Base-by-base conservation (phyloP, 2,113 vertebrate species). In the Sylvia atricapilla region DNA sequence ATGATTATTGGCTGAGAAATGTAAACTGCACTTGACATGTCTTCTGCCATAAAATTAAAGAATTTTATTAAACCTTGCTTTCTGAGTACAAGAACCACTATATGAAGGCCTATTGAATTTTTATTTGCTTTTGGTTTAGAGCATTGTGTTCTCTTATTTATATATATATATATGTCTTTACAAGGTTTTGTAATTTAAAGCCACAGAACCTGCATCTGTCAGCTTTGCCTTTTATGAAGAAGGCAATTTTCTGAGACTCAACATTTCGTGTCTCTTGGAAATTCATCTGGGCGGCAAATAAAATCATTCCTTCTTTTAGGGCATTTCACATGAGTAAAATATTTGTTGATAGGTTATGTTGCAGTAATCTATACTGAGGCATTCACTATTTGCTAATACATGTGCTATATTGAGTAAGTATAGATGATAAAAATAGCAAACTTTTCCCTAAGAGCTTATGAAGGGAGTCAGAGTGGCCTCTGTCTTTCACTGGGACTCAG, bases 21-120 rank as follows among this genome's bases (percentile, higher is more conserved):
- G 92, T 98, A 98, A 98, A 98, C 96, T 97, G 96, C 73, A 97
- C 97, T 97, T 98, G 98, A 98, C 98, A 98, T 92, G 87, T 97
- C 95, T 96, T 98, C 97, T 97, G 90, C 96, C 94, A 79, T 95
- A 96, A 97, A 98, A 98, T 98, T 97, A 96, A 98, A 98, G 96
- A 95, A 98, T 98, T 97, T 95, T 96, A 97, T 98, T 97, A 98
- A 96, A 95, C 87, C 96, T 98, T 96, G 95, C 95, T 97, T 83
- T 94, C 82, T 84, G 91, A 85, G 96, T 94, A 94, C 90, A 97
- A 96, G 97, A 84, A 82, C 18, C 64, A 35, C 84, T 70, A 84
- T 84, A 81, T 78, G 89, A 95, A 97, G 91, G 89, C 35, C 89
- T 84, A 97, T 70, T 97, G 96, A 96, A 95, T 97, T 98, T 98